Percentiles rank a stretch among this genome's conserved stretches.
phyloP scores from a whole-genome alignment of 2,113 vertebrate genomes.

The Bos indicus region DNA sequence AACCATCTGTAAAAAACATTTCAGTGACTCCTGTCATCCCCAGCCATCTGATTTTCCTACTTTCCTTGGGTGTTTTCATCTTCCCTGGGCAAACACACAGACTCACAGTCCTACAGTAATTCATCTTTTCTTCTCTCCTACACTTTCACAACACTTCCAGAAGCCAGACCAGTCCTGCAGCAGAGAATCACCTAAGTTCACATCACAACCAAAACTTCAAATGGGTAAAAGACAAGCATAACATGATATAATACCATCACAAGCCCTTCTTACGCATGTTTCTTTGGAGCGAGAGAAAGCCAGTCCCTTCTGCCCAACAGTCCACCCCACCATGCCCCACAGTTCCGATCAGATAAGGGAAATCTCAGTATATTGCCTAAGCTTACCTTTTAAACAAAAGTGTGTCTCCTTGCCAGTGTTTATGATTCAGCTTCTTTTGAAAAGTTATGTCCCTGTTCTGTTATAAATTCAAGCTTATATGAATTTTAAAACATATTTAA shows the following conservation, averaged over 20 bases:
- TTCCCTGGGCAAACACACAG: background rate
- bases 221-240: background rate
- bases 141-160: background rate
- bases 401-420: background rate
- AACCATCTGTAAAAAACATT: background rate
- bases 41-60: background rate
- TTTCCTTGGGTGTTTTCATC: background rate
- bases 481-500: constrained; percentile 27
- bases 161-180: background rate
- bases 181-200: background rate
- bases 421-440: background rate
- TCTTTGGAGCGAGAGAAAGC: background rate
- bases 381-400: background rate
- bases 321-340: fast-evolving
- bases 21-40: background rate
- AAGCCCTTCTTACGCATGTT: fast-evolving
- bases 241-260: background rate
- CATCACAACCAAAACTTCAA: background rate
- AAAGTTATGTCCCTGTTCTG: background rate
- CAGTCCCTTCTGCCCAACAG: background rate
- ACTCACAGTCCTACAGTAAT: background rate
- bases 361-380: background rate
- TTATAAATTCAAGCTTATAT: background rate
- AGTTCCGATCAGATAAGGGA: background rate
- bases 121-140: background rate